phyloP scores from a whole-genome alignment of 2,113 vertebrate genomes.

The Semnopithecus entellus region DNA sequence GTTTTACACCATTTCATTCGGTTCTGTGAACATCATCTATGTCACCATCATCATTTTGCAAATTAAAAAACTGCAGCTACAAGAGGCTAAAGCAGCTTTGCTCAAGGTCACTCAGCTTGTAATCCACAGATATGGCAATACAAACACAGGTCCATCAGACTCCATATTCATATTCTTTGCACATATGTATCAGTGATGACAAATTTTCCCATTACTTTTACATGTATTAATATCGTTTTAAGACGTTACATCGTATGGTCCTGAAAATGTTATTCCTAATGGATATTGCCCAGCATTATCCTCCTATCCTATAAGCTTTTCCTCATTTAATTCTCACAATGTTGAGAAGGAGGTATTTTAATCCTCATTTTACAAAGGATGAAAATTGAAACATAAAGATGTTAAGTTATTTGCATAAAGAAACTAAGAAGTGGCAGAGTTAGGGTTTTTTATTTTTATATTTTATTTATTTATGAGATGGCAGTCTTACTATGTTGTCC shows the following conservation, averaged over 20 bases:
- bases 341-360: not conserved
- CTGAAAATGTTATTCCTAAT: not conserved
- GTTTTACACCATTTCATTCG: not conserved
- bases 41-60: not conserved
- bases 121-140: not conserved
- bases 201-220: slow-evolving; percentile 19
- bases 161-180: not conserved
- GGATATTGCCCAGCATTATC: not conserved
- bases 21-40: not conserved
- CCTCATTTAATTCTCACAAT: slow-evolving; percentile 16
- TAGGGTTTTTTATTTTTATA: not conserved
- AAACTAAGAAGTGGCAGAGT: not conserved
- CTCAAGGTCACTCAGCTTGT: not conserved
- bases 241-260: not conserved
- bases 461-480: not conserved
- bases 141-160: not conserved
- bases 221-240: not conserved
- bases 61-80: not conserved
- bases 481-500: not conserved
- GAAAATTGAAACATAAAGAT: slow-evolving; percentile 22
- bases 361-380: not conserved
- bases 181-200: not conserved
- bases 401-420: not conserved
- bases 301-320: not conserved
- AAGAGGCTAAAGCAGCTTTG: not conserved